phyloP scores from a whole-genome alignment of 2,797 vertebrate genomes.

The Acrossocheilus fasciatus region DNA sequence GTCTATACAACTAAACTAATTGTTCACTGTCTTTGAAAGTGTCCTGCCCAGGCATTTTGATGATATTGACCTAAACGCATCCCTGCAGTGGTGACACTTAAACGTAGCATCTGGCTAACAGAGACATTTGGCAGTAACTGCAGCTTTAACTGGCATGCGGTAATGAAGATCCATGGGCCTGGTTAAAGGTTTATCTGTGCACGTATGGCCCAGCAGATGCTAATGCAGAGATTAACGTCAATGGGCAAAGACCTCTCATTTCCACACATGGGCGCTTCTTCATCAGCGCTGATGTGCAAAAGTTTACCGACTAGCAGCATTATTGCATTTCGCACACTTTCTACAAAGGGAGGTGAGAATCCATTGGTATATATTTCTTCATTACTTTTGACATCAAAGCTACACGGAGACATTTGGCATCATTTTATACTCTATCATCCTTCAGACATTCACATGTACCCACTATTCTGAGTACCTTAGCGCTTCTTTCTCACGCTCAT shows the following conservation, averaged over 20 bases:
- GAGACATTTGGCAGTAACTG: slow-evolving; percentile 73
- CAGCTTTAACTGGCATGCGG: slow-evolving; percentile 73
- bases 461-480: slow-evolving; percentile 15
- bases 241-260: slow-evolving; percentile 55
- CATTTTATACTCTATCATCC: neutral
- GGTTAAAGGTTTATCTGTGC: slow-evolving; percentile 75
- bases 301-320: slow-evolving; percentile 34
- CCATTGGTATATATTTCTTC: slow-evolving; percentile 28
- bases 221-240: slow-evolving; percentile 71
- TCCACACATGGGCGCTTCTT: slow-evolving; percentile 54
- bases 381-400: slow-evolving; percentile 31
- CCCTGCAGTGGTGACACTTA: slow-evolving; percentile 47
- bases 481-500: neutral
- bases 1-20: neutral
- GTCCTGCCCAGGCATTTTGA: slow-evolving; percentile 37
- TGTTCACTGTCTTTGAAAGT: slow-evolving; percentile 19
- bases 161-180: slow-evolving; percentile 83
- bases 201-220: slow-evolving; percentile 81
- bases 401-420: neutral
- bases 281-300: slow-evolving; percentile 51
- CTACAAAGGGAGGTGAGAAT: slow-evolving; percentile 12
- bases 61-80: slow-evolving; percentile 46
- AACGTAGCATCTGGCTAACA: slow-evolving; percentile 62
- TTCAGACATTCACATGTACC: neutral
- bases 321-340: neutral